These are phyloP conservation scores for Mongoloraphidia duomilia DNA, from an alignment of 2,888 invertebrate genomes.

Conservation along the genomic window DNA sequence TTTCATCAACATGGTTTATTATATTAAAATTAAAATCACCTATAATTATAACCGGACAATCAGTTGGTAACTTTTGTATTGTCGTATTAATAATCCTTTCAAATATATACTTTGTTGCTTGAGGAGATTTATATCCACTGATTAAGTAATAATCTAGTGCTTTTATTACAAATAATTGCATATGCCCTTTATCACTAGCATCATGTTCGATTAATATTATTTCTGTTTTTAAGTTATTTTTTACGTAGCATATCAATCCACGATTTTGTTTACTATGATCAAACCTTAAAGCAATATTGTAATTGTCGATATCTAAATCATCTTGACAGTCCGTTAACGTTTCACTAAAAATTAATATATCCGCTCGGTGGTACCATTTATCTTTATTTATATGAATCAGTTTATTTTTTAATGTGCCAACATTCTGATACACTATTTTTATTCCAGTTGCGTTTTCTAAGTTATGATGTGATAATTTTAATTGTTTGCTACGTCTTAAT, in stretches of 20 bases:
- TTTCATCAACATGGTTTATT: too few relatives aligned
- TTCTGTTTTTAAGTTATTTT: not conserved
- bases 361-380: slow-evolving; percentile 1
- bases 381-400: not conserved
- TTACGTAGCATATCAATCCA: not conserved
- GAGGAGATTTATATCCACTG: too few relatives aligned
- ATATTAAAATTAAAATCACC: too few relatives aligned
- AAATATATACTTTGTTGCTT: too few relatives aligned
- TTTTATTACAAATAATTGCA: not conserved
- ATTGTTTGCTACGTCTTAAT: not conserved
- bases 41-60: too few relatives aligned
- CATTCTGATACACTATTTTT: slow-evolving; percentile 5
- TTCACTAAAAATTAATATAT: slow-evolving; percentile 1
- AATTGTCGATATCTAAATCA: not conserved
- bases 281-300: slow-evolving; percentile 1
- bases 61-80: too few relatives aligned
- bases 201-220: not conserved
- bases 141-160: too few relatives aligned
- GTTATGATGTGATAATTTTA: slow-evolving; percentile 1
- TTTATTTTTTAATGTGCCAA: slow-evolving; percentile 1
- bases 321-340: not conserved
- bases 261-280: not conserved
- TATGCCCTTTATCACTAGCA: not conserved
- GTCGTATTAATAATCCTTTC: too few relatives aligned
- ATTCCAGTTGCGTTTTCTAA: slow-evolving; percentile 1